phyloP scores from a whole-genome alignment of 2,113 vertebrate genomes.

The Probosciger aterrimus region DNA sequence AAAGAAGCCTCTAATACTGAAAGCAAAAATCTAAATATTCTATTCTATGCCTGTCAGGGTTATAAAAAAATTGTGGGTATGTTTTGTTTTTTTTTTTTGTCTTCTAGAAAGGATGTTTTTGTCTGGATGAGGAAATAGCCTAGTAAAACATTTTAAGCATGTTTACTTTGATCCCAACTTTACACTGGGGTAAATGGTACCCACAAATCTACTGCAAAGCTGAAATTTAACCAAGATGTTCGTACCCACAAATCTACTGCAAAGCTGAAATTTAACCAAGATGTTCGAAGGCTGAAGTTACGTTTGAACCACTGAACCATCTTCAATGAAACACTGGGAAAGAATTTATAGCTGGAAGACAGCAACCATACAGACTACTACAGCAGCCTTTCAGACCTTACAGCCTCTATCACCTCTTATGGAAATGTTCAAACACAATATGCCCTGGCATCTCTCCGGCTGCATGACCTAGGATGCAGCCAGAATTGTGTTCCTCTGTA shows the following conservation, averaged over 20 bases:
- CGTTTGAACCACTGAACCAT: background rate
- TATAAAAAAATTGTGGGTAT: background rate
- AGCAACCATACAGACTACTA: fast-evolving
- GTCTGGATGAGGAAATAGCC: background rate
- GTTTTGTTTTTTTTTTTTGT: background rate
- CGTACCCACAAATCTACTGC: background rate
- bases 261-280: background rate
- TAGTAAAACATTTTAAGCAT: background rate
- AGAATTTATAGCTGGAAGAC: background rate
- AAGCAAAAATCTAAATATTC: constrained; percentile 9
- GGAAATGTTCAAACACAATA: fast-evolving
- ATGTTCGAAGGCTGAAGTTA: background rate
- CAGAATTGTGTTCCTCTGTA: background rate
- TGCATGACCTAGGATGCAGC: fast-evolving
- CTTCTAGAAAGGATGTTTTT: background rate
- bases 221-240: background rate
- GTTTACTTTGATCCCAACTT: background rate
- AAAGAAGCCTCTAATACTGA: background rate
- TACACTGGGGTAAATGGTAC: background rate
- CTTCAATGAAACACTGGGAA: background rate
- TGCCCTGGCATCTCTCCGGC: background rate
- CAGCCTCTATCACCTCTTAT: fast-evolving
- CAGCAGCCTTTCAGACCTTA: background rate
- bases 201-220: background rate
- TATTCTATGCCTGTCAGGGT: background rate